Percentiles rank a stretch among this genome's conserved stretches.
These are phyloP conservation scores for Brachypalpus laphriformis DNA, from an alignment of 2,888 invertebrate species.

Conservation along the genomic window DNA sequence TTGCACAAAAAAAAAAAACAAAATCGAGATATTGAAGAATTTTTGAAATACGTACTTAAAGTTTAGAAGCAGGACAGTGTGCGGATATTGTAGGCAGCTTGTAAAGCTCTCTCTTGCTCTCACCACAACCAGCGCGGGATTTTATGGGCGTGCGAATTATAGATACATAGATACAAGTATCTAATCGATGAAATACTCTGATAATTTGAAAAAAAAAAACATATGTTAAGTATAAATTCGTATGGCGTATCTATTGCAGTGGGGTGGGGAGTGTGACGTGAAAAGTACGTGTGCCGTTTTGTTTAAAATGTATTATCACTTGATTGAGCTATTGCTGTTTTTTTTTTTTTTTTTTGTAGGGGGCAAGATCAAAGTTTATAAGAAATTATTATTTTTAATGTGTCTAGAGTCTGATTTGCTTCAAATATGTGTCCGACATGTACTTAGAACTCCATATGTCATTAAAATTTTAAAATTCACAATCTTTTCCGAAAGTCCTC, in stretches of 20 bases:
- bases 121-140: no score
- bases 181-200: constrained; percentile 26
- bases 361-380: constrained; percentile 5
- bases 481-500: background rate
- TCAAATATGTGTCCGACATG: no score
- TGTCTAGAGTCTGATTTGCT: background rate
- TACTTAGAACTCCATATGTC: background rate
- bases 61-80: background rate
- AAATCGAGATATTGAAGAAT: constrained; percentile 16
- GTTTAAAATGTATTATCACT: background rate
- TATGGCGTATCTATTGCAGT: background rate
- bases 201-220: constrained; percentile 6
- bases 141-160: constrained; percentile 30
- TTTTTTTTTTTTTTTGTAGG: background rate
- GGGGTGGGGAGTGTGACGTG: background rate
- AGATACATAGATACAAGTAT: background rate
- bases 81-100: background rate
- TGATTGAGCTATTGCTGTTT: background rate
- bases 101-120: constrained; percentile 13
- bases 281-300: background rate
- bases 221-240: background rate
- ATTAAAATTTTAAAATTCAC: background rate
- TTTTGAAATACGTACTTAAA: background rate
- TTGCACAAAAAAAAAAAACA: background rate
- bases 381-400: background rate